Conservation (phyloP, 2,888 invertebrate species). For the Tipula lateralis region DNA sequence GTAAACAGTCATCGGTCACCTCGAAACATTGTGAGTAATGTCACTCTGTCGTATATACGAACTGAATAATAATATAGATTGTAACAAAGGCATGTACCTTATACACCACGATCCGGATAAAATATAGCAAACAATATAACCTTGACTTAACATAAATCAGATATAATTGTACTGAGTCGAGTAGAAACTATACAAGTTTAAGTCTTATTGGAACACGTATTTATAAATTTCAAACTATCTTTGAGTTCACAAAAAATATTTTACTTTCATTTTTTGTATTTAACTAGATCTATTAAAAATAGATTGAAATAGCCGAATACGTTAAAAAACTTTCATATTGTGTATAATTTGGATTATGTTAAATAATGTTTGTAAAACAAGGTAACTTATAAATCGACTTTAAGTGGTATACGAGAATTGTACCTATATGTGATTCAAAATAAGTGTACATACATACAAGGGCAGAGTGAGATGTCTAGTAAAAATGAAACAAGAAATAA, state of each 20-base stretch:
- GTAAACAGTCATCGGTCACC: background rate
- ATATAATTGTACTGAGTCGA: background rate
- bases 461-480: too few species aligned
- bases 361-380: background rate
- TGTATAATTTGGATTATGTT: background rate
- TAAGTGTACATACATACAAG: too few species aligned
- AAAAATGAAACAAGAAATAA: too few species aligned
- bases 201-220: background rate
- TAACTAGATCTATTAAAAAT: background rate
- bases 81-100: background rate
- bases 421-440: background rate
- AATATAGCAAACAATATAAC: background rate
- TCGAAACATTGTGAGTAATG: background rate
- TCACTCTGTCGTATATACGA: background rate
- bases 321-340: background rate
- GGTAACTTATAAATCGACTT: too few species aligned
- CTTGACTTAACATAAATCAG: background rate
- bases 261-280: background rate
- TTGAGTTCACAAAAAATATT: background rate
- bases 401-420: background rate
- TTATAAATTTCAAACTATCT: background rate
- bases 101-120: background rate
- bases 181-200: background rate
- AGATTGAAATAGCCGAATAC: background rate
- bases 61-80: background rate